Base-by-base conservation (phyloP, 2,888 invertebrate genomes). In the Eilema sororculum region DNA sequence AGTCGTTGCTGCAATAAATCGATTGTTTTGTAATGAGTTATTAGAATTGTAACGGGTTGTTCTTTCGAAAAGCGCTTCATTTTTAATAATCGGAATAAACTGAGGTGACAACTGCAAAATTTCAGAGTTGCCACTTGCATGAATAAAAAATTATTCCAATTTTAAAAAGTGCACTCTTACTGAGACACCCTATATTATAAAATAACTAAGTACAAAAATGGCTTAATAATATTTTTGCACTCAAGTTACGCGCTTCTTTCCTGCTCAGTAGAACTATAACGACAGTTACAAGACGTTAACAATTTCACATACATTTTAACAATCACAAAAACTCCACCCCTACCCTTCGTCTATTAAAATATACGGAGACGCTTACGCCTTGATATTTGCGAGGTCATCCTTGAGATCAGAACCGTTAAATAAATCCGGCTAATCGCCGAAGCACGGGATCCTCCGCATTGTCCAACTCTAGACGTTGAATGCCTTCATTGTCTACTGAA, bases 351-450 rank as follows among this genome's bases (percentile, higher is more conserved):
- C 75, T 76, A 78, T 79, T 79, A 68, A 75, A 81, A 75, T 75
- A 71, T 78, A 74, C 65, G 75, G 22, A 72, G 64, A 77, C 71
- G 74, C 72, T 77, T 82, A 78, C 79, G 71, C 74, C 76, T 71
- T 77, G 73, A 76, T 83, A 83, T 83, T 85, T 76, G 76, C 79
- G 78, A 76, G 76, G 77, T 80, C 79, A 84, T 81, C 79, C 77
- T 79, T 82, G 73, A 82, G 87, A 89, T 88, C 84, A 84, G 80
- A 86, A 90, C 91, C 91, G 92, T 94, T 92, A 92, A 89, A 93
- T 91, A 93, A 92, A 93, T 92, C 90, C 89, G 76, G 83, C 90
- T 93, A 92, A 92, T 93, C 90, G 90, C 85, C 83, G 81, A 88
- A 87, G 85, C 84, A 83, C 86, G 84, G 86, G 84, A 80, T 86